Percentiles rank a stretch among this genome's conserved stretches.
Conservation (phyloP, 2,888 invertebrate species). For the Drosophila phalerata region DNA sequence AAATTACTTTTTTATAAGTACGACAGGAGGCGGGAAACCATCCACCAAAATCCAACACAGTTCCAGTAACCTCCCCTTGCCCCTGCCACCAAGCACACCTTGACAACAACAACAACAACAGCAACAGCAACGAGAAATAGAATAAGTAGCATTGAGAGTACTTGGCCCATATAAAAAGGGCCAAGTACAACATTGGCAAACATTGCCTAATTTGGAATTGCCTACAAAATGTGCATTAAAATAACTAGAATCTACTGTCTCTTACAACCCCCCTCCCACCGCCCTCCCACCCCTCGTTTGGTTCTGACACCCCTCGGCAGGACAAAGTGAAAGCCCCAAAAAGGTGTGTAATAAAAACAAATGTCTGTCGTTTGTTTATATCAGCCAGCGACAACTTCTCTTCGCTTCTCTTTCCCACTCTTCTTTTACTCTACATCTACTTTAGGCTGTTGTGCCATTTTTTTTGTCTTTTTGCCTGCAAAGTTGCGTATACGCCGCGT, state of each 20-base stretch:
- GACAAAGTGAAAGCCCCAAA: constrained; percentile 52
- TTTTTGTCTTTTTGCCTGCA: constrained; percentile 2
- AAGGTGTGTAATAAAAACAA: constrained; percentile 86
- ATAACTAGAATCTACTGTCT: constrained; percentile 82
- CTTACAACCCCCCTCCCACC: neutral
- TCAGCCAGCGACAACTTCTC: constrained; percentile 76
- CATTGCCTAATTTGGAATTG: constrained; percentile 83
- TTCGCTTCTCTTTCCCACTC: neutral
- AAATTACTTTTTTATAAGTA: constrained; percentile 84
- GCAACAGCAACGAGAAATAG: neutral
- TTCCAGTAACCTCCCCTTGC: neutral
- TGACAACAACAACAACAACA: constrained; percentile 29
- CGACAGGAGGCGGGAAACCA: constrained; percentile 51
- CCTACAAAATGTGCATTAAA: constrained; percentile 84
- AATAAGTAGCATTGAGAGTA: constrained; percentile 41
- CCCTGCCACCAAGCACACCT: constrained; percentile 51
- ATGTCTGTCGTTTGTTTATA: constrained; percentile 86
- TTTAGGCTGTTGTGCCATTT: neutral
- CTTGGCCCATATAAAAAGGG: constrained; percentile 53
- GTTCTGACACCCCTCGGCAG: constrained; percentile 1
- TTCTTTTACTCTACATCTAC: constrained; percentile 1
- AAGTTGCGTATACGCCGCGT: constrained; percentile 60
- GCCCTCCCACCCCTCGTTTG: neutral
- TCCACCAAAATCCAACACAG: constrained; percentile 39
- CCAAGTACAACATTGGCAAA: constrained; percentile 57